Percentiles rank a stretch among this genome's conserved stretches.
phyloP scores from a whole-genome alignment of 1,140 invertebrate genomes.

The Campoletis sonorensis region DNA sequence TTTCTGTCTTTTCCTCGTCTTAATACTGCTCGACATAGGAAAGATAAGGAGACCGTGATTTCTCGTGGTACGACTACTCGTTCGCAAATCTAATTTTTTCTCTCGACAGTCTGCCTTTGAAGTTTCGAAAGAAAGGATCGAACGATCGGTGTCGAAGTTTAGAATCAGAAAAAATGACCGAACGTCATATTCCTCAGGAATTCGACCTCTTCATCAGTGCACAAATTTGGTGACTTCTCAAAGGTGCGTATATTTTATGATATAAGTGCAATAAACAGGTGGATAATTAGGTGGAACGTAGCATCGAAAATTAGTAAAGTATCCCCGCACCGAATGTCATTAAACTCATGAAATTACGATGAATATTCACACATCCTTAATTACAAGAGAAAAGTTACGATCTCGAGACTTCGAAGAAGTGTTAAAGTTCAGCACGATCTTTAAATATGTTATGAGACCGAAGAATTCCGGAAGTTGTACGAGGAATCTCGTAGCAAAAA shows the following conservation, averaged over 20 bases:
- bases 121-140: conserved; percentile 30
- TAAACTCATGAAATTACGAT: conserved; percentile 3
- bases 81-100: conserved; percentile 46
- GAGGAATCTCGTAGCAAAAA: conserved; percentile 1
- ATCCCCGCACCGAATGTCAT: neutral
- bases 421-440: neutral
- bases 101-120: conserved; percentile 37
- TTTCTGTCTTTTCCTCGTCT: neutral
- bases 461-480: conserved; percentile 19
- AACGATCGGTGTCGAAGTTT: neutral
- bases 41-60: conserved; percentile 57
- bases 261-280: neutral
- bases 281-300: neutral
- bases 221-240: neutral
- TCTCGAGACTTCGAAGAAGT: neutral
- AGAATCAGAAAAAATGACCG: neutral
- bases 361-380: conserved; percentile 6
- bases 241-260: too few relatives aligned
- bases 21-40: conserved; percentile 57
- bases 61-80: conserved; percentile 34
- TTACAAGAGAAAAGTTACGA: neutral
- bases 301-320: neutral
- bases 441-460: conserved; percentile 16
- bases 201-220: neutral
- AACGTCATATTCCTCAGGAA: neutral